Conservation (phyloP, 2,797 vertebrate genomes). For the Phoeniculus purpureus region DNA sequence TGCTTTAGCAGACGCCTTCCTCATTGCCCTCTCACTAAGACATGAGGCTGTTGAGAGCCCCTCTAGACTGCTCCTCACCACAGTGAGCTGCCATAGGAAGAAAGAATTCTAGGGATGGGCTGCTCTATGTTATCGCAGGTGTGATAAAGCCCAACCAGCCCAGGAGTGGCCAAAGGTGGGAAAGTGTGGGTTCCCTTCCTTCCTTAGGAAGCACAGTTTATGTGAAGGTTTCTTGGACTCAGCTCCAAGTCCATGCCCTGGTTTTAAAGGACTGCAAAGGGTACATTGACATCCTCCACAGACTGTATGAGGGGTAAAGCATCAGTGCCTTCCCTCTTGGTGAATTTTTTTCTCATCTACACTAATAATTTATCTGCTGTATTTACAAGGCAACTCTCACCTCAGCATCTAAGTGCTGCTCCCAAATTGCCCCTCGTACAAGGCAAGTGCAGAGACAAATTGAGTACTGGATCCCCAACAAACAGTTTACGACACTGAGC, state of each 20-base stretch:
- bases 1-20: not conserved
- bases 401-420: not conserved
- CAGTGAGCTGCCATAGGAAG: not conserved
- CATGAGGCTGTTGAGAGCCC: not conserved
- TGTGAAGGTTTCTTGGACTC: not conserved
- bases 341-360: not conserved
- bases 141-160: not conserved
- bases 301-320: not conserved
- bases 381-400: conserved; percentile 21
- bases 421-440: not conserved
- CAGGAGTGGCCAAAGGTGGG: not conserved
- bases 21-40: not conserved
- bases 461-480: not conserved
- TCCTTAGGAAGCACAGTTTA: rapidly evolving
- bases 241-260: not conserved
- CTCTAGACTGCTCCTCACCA: rapidly evolving
- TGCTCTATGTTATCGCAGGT: not conserved
- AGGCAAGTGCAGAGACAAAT: not conserved
- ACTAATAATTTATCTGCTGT: not conserved
- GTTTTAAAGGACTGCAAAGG: not conserved
- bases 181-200: not conserved
- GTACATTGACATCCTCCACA: not conserved
- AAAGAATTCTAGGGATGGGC: not conserved
- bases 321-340: not conserved
- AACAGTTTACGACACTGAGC: not conserved